Evolutionary conservation across 2,888 invertebrate genomes (phyloP).

Genomic region (Dasysyrphus tricinctus): DNA sequence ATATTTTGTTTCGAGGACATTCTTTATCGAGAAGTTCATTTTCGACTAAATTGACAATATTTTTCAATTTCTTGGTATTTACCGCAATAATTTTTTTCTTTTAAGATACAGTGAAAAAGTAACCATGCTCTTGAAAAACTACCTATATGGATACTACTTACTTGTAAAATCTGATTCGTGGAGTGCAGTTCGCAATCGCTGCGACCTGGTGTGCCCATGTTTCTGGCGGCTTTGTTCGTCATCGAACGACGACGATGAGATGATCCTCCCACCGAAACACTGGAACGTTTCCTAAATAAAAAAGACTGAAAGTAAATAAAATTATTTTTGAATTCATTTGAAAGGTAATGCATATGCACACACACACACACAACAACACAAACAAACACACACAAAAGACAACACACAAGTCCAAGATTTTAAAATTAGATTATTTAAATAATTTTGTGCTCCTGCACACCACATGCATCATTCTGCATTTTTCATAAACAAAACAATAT

Average conservation of each 20-base stretch:
- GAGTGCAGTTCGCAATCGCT: constrained; percentile 83
- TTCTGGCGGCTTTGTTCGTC: constrained; percentile 85
- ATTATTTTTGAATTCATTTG: constrained; percentile 62
- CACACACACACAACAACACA: constrained; percentile 43
- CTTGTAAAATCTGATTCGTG: constrained; percentile 84
- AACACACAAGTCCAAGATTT: neutral
- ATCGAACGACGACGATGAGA: constrained; percentile 78
- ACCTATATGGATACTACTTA: constrained; percentile 76
- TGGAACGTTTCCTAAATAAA: constrained; percentile 86
- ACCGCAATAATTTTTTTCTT: too few species aligned
- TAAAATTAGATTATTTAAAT: neutral
- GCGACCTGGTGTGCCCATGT: constrained; percentile 86
- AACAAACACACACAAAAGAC: constrained; percentile 31
- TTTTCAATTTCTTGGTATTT: too few species aligned
- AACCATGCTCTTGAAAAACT: too few species aligned
- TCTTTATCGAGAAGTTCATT: too few species aligned
- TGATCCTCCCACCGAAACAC: constrained; percentile 78
- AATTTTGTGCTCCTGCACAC: neutral
- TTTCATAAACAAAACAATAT: neutral
- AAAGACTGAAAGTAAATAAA: constrained; percentile 79
- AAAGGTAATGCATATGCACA: constrained; percentile 42
- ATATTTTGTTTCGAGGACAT: too few species aligned
- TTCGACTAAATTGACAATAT: too few species aligned
- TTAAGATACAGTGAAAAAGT: too few species aligned
- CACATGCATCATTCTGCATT: constrained; percentile 29